Evolutionary conservation across 2,797 vertebrate species (phyloP), one percentile per base, ranked within the genome.

Genomic region (Cirrhinus mrigala): DNA sequence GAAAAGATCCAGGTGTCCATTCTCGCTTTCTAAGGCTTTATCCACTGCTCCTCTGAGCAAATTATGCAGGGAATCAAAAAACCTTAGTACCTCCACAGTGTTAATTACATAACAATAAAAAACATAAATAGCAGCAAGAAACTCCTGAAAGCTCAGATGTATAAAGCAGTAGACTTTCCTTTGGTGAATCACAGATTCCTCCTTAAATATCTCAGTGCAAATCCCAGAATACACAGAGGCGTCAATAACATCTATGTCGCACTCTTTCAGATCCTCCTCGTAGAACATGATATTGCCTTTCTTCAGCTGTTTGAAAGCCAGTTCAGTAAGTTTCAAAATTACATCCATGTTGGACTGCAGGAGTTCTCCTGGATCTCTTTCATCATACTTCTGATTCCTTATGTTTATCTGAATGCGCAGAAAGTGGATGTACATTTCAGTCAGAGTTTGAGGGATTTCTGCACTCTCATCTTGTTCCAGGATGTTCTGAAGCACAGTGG

Each of bases 401-500:
- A 37, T 33, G 46, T 48, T 84, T 64, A 76, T 81, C 58, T 86
- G 86, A 81, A 86, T 80, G 27, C 87, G 56, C 11, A 89, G 22
- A 44, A 87, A 89, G 54, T 83, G 71, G 22, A 82, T 77, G 79
- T 87, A 89, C 77, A 89, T 84, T 70, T 87, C 88, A 12, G 88
- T 89, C n/a, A 89, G 56, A n/a, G 86, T 87, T 81, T 77, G 79
- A n/a, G 86, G 86, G 64, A 79, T 83, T 33, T 79, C 68, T 74
- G 37, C 29, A 29, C 66, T 7, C 12, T 46, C 18, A 18, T 56
- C 20, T 29, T 62, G 76, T 64, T 69, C 20, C 24, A 86, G 52
- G 11, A 79, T 29, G 16, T 79, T n/a, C 78, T 89, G 77, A 64
- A 89, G 80, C 20, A 89, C 88, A 48, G 83, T 83, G 22, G 86